Evolutionary conservation across 2,113 vertebrate species (phyloP).

Genomic region (Pycnonotus jocosus): DNA sequence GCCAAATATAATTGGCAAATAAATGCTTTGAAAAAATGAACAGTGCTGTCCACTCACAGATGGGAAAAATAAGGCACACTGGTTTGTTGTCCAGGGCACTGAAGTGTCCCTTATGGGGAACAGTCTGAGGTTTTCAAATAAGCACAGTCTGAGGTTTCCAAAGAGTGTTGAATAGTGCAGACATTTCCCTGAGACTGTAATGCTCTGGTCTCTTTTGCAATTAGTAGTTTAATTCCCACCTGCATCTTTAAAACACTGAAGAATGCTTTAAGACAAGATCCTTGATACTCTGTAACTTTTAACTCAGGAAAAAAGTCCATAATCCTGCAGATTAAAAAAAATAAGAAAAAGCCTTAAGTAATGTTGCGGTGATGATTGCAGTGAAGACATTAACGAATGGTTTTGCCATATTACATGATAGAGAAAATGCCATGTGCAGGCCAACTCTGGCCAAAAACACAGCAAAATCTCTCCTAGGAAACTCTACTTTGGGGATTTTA

Average conservation of each 20-base stretch:
- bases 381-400: neutral
- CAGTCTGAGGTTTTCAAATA: neutral
- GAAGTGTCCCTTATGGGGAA: neutral
- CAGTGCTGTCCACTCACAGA: accelerated
- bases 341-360: neutral
- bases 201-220: neutral
- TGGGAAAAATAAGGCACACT: neutral
- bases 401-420: accelerated
- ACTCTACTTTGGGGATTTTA: accelerated
- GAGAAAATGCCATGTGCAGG: neutral
- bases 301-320: neutral
- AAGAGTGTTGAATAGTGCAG: accelerated
- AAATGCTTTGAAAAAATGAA: neutral
- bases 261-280: neutral
- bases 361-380: accelerated
- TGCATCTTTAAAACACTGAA: neutral
- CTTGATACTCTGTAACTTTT: neutral
- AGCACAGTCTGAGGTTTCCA: neutral
- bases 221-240: neutral
- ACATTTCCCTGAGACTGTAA: accelerated
- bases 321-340: neutral
- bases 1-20: no score
- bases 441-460: neutral
- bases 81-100: neutral
- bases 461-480: neutral